phyloP scores from a whole-genome alignment of 2,113 vertebrate genomes.

The Rhinoptilus africanus region DNA sequence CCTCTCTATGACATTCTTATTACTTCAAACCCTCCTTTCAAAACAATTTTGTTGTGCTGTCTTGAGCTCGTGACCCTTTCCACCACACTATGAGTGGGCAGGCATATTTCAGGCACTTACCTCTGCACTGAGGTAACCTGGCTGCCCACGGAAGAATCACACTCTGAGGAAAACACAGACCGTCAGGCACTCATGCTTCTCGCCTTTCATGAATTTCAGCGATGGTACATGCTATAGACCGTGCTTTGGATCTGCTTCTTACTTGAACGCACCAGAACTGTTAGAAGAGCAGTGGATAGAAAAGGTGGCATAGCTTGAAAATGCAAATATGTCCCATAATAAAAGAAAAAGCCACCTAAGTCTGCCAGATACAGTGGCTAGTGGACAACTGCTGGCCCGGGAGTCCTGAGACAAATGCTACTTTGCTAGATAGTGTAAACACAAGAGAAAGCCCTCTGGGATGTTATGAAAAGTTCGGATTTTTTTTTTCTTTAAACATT shows the following conservation, averaged over 20 bases:
- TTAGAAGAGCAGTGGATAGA: neutral
- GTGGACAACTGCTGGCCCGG: neutral
- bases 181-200: neutral
- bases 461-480: neutral
- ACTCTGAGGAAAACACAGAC: neutral
- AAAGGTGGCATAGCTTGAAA: neutral
- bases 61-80: neutral
- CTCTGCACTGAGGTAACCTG: neutral
- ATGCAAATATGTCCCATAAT: accelerated
- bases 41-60: neutral
- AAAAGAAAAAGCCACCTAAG: neutral
- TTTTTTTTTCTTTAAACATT: neutral
- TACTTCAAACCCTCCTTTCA: neutral
- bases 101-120: neutral
- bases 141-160: neutral
- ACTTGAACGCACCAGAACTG: neutral
- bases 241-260: neutral
- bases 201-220: neutral
- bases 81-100: neutral
- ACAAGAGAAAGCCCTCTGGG: neutral
- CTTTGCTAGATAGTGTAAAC: neutral
- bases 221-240: neutral
- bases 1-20: neutral
- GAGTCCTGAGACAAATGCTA: neutral
- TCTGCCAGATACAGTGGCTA: neutral